Evolutionary conservation across 2,113 vertebrate genomes (phyloP), one percentile per base, ranked within the genome.

Genomic region (Pagrus major): DNA sequence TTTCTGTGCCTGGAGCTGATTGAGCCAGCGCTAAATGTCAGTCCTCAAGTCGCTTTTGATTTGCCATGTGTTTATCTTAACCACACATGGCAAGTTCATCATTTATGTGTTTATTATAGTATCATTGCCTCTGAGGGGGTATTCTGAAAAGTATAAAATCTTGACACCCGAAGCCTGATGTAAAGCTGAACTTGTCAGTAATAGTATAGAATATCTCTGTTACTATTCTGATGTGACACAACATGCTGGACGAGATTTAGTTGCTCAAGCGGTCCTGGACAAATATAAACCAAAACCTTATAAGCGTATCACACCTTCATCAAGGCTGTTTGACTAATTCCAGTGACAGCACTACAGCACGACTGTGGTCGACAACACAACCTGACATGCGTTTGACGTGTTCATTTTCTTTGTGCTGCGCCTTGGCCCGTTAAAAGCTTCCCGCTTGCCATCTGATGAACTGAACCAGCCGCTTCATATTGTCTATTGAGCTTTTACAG

Each of bases 201-300:
- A 88, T 79, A 83, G 85, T 89, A 91, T 91, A 92, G 81, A 89
- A 89, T 92, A 89, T 93, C 90, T 85, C 78, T 88, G 89, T 93
- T 92, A 83, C 92, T 93, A 91, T 93, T 94, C 89, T 93, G 76
- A 93, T 85, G 75, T 71, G 65, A 70, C 25, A 42, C 42, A 80
- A 76, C 79, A 64, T 55, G 75, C 80, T 86, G 71, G 83, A 78
- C 58, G 80, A 86, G 78, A 83, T 92, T 86, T 89, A 61, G 71
- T 73, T 85, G 87, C 86, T 78, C 69, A 78, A 66, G 74, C 77
- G 70, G 68, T 63, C 64, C 75, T 74, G 82, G 89, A 91, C 87
- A 86, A 91, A 93, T 94, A 93, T 94, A 93, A 93, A 93, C 86
- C 81, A 78, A 86, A 89, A 74, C 88, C 84, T 81, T 87, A 88